Percentiles rank a stretch among this genome's conserved stretches.
These are phyloP conservation scores for Andrena marginata DNA, from an alignment of 2,888 invertebrate species.

Conservation along the genomic window DNA sequence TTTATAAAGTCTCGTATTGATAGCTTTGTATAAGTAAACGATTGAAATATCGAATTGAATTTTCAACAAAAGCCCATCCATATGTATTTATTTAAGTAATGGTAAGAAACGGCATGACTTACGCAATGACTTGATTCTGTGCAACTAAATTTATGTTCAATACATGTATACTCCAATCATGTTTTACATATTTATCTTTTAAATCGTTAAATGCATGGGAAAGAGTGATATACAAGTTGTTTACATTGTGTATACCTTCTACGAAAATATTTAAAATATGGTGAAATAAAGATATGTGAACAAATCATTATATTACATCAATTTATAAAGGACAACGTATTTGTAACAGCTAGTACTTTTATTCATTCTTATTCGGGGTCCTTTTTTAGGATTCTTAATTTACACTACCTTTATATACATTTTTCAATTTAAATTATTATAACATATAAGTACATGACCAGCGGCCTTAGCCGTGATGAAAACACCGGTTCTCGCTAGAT, in stretches of 20 bases:
- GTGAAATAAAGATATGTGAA: conserved; percentile 54
- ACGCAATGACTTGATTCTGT: conserved; percentile 37
- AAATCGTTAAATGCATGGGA: conserved; percentile 46
- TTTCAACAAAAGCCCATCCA: not conserved
- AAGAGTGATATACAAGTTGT: conserved; percentile 49
- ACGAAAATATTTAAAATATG: conserved; percentile 56
- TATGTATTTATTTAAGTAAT: not conserved
- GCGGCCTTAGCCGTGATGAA: no score
- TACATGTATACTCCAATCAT: conserved; percentile 28
- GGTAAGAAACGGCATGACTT: conserved; percentile 21
- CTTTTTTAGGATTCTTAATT: not conserved
- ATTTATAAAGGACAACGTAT: conserved; percentile 17
- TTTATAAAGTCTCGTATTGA: not conserved
- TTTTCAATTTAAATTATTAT: no score
- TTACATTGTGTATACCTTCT: conserved; percentile 60
- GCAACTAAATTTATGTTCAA: conserved; percentile 38
- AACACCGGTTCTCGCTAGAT: no score
- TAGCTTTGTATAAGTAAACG: not conserved
- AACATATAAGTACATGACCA: no score
- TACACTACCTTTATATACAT: not conserved
- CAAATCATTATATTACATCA: conserved; percentile 26
- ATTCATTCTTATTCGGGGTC: conserved; percentile 18
- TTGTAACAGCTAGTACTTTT: conserved; percentile 16
- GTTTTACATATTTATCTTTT: conserved; percentile 40
- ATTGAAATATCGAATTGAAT: conserved; percentile 2